These are phyloP conservation scores for Scylla paramamosain DNA, from an alignment of 1,140 invertebrate genomes.

Conservation along the genomic window DNA sequence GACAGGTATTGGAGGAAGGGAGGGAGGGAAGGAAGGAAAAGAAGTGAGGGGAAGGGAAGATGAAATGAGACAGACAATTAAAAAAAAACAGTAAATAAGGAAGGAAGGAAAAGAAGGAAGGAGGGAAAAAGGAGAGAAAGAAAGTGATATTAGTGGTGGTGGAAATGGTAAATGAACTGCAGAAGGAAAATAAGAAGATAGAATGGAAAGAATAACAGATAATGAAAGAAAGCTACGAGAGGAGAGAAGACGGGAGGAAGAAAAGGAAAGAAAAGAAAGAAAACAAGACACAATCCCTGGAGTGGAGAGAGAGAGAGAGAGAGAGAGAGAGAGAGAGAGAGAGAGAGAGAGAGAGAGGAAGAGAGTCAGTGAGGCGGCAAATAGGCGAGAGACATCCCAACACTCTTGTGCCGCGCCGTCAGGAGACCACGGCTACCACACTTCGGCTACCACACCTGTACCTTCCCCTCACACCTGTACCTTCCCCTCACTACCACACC, in stretches of 20 bases:
- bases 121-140: too few species aligned
- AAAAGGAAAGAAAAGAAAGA: background rate
- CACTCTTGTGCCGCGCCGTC: background rate
- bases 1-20: too few species aligned
- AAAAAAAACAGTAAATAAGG: too few species aligned
- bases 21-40: too few species aligned
- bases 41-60: too few species aligned
- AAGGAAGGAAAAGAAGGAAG: too few species aligned
- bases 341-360: background rate
- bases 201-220: background rate
- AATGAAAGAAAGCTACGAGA: background rate
- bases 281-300: background rate
- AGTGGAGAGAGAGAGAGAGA: background rate
- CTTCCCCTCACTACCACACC: background rate
- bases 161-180: too few species aligned
- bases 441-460: background rate
- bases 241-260: background rate
- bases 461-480: background rate
- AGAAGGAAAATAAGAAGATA: too few species aligned
- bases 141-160: too few species aligned
- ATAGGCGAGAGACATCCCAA: background rate
- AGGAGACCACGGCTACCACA: background rate
- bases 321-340: background rate
- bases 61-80: too few species aligned
- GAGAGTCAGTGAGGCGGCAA: background rate